Evolutionary conservation across 2,113 vertebrate genomes (phyloP).

Genomic region (Prietella phreatophila): DNA sequence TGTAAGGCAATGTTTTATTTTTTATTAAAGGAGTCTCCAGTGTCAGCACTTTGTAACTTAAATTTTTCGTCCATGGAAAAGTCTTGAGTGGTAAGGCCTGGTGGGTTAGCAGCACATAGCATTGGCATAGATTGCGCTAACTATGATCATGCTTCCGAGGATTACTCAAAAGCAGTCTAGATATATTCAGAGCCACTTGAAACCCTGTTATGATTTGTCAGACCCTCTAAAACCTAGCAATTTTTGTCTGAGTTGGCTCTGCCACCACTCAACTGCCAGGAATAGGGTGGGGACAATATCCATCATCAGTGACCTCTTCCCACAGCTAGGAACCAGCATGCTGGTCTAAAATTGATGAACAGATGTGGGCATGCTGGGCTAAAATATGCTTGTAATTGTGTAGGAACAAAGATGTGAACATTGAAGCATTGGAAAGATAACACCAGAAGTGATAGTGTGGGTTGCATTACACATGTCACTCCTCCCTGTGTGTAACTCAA

Average conservation of each 20-base stretch:
- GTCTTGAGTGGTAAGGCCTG: neutral
- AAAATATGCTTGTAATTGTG: neutral
- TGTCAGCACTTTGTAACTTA: no score
- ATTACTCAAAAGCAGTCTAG: no score
- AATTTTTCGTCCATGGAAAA: neutral
- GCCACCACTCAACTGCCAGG: neutral
- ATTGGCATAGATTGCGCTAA: no score
- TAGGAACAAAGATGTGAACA: slow-evolving; percentile 6
- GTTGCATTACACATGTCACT: neutral
- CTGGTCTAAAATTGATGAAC: neutral
- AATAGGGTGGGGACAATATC: no score
- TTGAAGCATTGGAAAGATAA: neutral
- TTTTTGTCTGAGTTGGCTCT: neutral
- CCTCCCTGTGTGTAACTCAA: neutral
- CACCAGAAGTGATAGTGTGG: neutral
- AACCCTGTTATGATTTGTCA: neutral
- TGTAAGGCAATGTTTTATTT: no score
- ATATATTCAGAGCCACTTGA: no score
- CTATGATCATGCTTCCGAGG: no score
- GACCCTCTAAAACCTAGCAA: neutral
- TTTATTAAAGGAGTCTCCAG: no score
- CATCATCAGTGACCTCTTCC: neutral
- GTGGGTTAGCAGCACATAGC: no score
- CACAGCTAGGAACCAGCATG: neutral
- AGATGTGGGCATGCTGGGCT: neutral